phyloP scores from a whole-genome alignment of 92 coral and sea anemone species.

The Nematostella vectensis region DNA sequence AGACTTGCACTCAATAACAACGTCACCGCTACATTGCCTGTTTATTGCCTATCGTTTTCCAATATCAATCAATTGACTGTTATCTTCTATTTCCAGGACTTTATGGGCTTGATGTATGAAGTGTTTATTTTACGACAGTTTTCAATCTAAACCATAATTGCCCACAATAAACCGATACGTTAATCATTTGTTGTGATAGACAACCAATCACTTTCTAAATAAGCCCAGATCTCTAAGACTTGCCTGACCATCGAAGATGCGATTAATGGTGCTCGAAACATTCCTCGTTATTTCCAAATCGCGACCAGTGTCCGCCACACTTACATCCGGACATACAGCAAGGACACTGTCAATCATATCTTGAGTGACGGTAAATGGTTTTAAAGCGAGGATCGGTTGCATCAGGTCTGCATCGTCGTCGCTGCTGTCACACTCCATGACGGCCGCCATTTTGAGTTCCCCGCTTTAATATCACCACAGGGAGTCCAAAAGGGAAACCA shows the following conservation, averaged over 20 bases:
- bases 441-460: background rate
- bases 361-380: conserved; percentile 20
- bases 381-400: conserved; percentile 4
- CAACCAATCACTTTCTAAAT: background rate
- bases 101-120: too few relatives aligned
- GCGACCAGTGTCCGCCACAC: conserved; percentile 39
- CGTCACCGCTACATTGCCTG: too few relatives aligned
- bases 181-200: too few relatives aligned
- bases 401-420: conserved; percentile 17
- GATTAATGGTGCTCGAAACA: conserved; percentile 63
- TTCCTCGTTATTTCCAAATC: conserved; percentile 63
- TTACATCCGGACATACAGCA: conserved; percentile 59
- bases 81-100: too few relatives aligned
- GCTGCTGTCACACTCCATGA: background rate
- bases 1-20: too few relatives aligned
- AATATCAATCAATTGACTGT: too few relatives aligned
- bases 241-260: conserved; percentile 87
- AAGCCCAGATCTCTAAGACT: conserved; percentile 1
- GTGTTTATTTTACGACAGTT: too few relatives aligned
- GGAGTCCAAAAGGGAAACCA: background rate
- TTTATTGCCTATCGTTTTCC: too few relatives aligned
- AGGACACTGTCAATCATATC: conserved; percentile 64
- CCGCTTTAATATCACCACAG: background rate
- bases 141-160: too few relatives aligned
- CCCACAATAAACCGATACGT: too few relatives aligned